Percentiles rank a stretch among this genome's conserved stretches.
These are phyloP conservation scores for Mixornis gularis DNA, from an alignment of 2,113 vertebrate species.

Conservation along the genomic window DNA sequence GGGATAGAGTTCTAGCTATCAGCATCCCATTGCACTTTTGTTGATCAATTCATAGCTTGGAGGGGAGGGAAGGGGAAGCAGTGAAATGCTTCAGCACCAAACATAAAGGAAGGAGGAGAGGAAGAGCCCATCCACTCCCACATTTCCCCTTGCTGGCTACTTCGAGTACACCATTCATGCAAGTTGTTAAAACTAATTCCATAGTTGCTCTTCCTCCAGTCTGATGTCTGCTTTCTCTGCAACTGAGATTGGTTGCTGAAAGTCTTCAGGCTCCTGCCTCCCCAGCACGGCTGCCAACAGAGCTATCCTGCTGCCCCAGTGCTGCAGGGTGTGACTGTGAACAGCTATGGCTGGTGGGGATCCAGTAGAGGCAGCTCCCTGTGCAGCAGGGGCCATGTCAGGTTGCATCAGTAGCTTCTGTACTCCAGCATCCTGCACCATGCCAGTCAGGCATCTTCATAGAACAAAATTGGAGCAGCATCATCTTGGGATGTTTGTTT, in stretches of 20 bases:
- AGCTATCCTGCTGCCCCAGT: not conserved
- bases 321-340: not conserved
- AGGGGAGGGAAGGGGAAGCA: not conserved
- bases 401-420: not conserved
- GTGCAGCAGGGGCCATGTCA: accelerated
- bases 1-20: not conserved
- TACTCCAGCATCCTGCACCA: not conserved
- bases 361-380: not conserved
- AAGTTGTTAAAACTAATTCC: not conserved
- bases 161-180: not conserved
- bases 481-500: not conserved
- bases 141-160: not conserved
- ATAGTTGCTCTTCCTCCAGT: not conserved
- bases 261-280: not conserved
- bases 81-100: not conserved
- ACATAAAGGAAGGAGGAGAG: not conserved
- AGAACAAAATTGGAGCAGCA: not conserved
- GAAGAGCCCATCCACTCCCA: not conserved
- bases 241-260: not conserved
- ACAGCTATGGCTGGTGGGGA: not conserved
- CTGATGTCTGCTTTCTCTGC: accelerated
- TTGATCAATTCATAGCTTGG: not conserved
- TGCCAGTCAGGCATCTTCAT: not conserved
- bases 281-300: accelerated
- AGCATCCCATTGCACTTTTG: accelerated